These are phyloP conservation scores for Cryptoleucopteryx plumbea DNA, from an alignment of 2,113 vertebrate species.

Conservation along the genomic window DNA sequence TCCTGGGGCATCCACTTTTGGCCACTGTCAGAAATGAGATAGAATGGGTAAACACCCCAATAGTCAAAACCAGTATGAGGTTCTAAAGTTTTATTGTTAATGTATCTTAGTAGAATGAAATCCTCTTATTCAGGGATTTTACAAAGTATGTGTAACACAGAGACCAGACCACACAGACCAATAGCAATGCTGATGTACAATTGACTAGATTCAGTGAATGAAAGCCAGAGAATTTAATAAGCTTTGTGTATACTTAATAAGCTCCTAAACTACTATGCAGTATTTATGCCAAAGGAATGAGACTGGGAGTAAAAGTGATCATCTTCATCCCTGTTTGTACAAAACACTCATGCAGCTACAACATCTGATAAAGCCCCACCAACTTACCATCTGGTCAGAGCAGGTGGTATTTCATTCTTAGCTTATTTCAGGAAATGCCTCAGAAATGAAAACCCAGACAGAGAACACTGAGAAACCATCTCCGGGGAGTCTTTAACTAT, in stretches of 20 bases:
- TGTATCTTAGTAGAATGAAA: background rate
- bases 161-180: background rate
- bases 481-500: background rate
- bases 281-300: background rate
- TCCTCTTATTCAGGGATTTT: background rate
- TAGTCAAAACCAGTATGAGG: background rate
- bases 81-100: background rate
- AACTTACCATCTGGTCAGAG: slow-evolving; percentile 8
- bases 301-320: background rate
- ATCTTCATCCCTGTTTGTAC: background rate
- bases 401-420: slow-evolving; percentile 21
- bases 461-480: background rate
- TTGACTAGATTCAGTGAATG: background rate
- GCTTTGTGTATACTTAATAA: background rate
- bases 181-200: background rate
- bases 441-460: background rate
- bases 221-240: background rate
- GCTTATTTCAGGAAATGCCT: background rate
- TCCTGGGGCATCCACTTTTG: background rate
- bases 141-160: background rate
- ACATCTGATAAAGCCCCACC: background rate
- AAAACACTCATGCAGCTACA: background rate
- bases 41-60: background rate
- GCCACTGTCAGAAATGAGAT: accelerated
- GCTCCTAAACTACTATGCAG: background rate